A percentile compares a stretch with the other conserved stretches of the same genome.
phyloP scores from a whole-genome alignment of 2,113 vertebrate genomes.

The Hippocampus barbouri region DNA sequence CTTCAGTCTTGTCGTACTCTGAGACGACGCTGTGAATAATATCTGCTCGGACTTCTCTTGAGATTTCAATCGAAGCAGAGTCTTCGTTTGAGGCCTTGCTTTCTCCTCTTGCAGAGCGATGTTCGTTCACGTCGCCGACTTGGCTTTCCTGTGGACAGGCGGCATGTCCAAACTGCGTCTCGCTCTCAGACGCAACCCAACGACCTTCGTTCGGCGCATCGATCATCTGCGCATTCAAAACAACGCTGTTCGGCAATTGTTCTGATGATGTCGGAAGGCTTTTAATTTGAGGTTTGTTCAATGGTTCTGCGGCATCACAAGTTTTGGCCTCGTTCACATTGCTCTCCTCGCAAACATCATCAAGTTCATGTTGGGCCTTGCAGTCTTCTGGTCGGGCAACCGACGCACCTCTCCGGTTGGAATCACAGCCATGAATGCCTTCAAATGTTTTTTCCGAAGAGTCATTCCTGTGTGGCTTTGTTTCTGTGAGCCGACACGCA shows the following conservation, averaged over 20 bases:
- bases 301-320: slow-evolving; percentile 35
- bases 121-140: slow-evolving; percentile 18
- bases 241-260: slow-evolving; percentile 18
- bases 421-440: slow-evolving; percentile 23
- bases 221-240: not conserved
- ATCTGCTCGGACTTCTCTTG: slow-evolving; percentile 13
- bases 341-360: not conserved
- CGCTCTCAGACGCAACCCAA: not conserved
- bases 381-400: slow-evolving; percentile 27
- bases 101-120: slow-evolving; percentile 6
- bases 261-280: slow-evolving; percentile 33
- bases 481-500: not conserved
- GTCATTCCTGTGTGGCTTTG: not conserved
- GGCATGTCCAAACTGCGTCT: slow-evolving; percentile 1
- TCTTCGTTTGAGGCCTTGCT: slow-evolving; percentile 12
- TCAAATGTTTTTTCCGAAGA: slow-evolving; percentile 13
- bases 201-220: not conserved
- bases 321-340: slow-evolving; percentile 8
- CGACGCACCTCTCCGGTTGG: slow-evolving; percentile 18
- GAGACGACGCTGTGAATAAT: slow-evolving; percentile 58
- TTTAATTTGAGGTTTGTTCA: slow-evolving; percentile 29
- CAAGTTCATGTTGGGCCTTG: slow-evolving; percentile 19
- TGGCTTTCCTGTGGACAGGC: slow-evolving; percentile 12
- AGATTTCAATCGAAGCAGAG: slow-evolving; percentile 9
- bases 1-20: slow-evolving; percentile 7